Conservation (phyloP, 1,140 invertebrate species). For the Monochamus saltuarius region DNA sequence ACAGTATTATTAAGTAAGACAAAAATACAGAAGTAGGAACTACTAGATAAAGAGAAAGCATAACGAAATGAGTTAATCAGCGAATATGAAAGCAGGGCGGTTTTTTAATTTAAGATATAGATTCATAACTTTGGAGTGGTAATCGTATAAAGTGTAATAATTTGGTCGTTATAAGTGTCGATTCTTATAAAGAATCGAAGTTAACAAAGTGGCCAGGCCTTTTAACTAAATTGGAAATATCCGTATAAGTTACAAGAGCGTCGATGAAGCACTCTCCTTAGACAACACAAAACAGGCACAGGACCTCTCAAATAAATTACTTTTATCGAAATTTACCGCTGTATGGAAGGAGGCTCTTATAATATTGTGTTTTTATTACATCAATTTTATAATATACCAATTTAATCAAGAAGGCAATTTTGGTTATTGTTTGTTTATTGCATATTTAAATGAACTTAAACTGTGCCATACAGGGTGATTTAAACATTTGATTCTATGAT, state of each 20-base stretch:
- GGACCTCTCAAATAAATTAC: conserved; percentile 46
- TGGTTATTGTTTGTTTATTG: no score
- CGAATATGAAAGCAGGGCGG: conserved; percentile 14
- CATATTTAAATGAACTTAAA: no score
- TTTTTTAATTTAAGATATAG: conserved; percentile 42
- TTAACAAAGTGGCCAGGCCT: conserved; percentile 47
- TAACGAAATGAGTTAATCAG: background rate
- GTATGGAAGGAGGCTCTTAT: conserved; percentile 29
- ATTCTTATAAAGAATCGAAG: conserved; percentile 45
- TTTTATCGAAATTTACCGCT: conserved; percentile 47
- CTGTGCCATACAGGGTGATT: no score
- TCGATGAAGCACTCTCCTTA: conserved; percentile 45
- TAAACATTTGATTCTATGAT: no score
- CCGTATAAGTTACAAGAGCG: conserved; percentile 44
- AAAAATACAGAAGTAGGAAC: no score
- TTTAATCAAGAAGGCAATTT: no score
- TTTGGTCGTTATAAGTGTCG: conserved; percentile 47
- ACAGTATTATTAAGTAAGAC: no score
- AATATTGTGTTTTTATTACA: conserved; percentile 30
- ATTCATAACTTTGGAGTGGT: conserved; percentile 38
- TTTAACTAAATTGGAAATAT: conserved; percentile 51
- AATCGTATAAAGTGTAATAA: conserved; percentile 45
- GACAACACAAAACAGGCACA: conserved; percentile 43
- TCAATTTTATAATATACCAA: conserved; percentile 3
- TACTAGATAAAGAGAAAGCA: background rate